Conservation (phyloP, 2,888 invertebrate genomes). For the Rhagonycha lutea region DNA sequence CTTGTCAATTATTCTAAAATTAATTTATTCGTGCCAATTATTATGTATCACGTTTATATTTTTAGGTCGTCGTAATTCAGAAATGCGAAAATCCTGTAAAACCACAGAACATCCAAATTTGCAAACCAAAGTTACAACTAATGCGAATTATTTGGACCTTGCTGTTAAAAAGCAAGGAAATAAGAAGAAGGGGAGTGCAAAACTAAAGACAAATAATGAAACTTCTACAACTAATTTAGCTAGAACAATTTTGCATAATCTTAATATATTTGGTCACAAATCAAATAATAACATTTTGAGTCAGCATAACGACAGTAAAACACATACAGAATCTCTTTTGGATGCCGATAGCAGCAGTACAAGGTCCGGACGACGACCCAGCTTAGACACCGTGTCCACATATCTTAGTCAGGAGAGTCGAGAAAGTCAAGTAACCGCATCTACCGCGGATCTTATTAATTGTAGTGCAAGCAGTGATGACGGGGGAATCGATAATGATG, state of each 20-base stretch:
- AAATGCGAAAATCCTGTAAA: conserved; percentile 44
- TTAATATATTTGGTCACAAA: conserved; percentile 72
- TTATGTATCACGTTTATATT: no score
- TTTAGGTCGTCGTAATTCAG: conserved; percentile 47
- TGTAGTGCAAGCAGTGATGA: conserved; percentile 49
- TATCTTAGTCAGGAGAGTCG: conserved; percentile 86
- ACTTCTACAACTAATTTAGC: conserved; percentile 68
- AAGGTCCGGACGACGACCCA: conserved; percentile 77
- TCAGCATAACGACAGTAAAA: conserved; percentile 44
- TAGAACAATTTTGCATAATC: conserved; percentile 77
- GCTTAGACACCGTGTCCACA: conserved; percentile 86
- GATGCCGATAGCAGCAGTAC: conserved; percentile 74
- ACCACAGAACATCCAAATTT: conserved; percentile 23
- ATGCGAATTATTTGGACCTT: conserved; percentile 9
- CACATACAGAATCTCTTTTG: conserved; percentile 53
- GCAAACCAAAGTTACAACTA: conserved; percentile 6
- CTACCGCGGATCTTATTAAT: conserved; percentile 51
- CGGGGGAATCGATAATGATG: conserved; percentile 33
- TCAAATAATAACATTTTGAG: conserved; percentile 49
- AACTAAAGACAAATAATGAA: conserved; percentile 52
- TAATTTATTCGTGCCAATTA: neutral
- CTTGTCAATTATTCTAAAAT: neutral
- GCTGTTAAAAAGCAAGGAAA: conserved; percentile 50
- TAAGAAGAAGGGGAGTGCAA: conserved; percentile 56
- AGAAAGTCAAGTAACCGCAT: conserved; percentile 60